Evolutionary conservation across 53 echinoderm and acorn worm species (phyloP), one percentile per base, ranked within the genome.

Genomic region (Crossaster papposus): DNA sequence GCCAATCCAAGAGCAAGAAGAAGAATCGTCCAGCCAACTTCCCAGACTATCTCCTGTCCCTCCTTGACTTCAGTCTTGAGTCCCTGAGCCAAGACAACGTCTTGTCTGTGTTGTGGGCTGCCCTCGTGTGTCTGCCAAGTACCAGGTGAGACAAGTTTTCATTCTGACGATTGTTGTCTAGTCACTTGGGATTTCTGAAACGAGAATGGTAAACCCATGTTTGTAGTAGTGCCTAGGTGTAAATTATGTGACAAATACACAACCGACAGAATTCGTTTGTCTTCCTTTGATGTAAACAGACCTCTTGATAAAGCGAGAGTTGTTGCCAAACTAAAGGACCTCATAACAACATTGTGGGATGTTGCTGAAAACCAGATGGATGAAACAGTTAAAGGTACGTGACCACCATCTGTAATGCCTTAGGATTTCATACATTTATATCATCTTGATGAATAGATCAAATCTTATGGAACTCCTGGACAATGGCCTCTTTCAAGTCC

Each of bases 41-140:
- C 50, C 95, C 93, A 54, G 90, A 80, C 2, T 91, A 91, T 52
- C 62, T 95, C 18, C 10, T 86, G 79, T 89, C 93, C 1, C 70
- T 84, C 4, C 88, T 91, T 14, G 78, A 91, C 17, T 64, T 83
- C 70, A 72, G 76, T 22, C 73, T 81, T 13, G 86, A 74, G 22
- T 33, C 71, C 1, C 65, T 72, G 29, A 30, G 28, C 1, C 80
- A 88, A 26, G 93, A 93, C 13, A 79, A 88, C 32, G 73, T 78
- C 23, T 31, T 91, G 11, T 82, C 90, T 0, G 29, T 58, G 15
- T 79, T 95, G 33, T 96, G 96, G 96, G 94, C 90, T 22, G 92
- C 90, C 65, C 54, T 96, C 22, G 71, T 88, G 23, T 96, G 94
- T 79, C 71, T 96, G 8, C 92, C 94, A 12, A 91, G 90, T 68